Base-by-base conservation (phyloP, 2,113 vertebrate species). In the Coryphaenoides rupestris region DNA sequence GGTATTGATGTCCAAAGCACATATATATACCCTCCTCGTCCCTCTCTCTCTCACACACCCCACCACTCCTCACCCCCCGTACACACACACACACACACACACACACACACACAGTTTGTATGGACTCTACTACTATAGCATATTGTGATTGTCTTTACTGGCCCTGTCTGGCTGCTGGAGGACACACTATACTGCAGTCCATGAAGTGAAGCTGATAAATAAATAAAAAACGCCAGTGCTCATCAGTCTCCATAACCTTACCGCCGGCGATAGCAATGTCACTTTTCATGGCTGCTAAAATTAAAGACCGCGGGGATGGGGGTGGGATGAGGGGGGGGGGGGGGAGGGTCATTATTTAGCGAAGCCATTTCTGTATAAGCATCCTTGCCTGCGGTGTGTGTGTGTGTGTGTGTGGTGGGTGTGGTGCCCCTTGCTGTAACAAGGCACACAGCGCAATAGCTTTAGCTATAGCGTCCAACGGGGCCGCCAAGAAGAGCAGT, bases 231-330 rank as follows among this genome's bases (percentile, higher is more conserved):
- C 47, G 55, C 58, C 55, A n/a, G n/a, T n/a, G n/a, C 57, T 72
- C 66, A 76, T 78, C 63, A 24, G 61, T 81, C 73, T 78, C 65
- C 56, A 65, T 75, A 70, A 53, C 61, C 76, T 81, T 60, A 63
- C 46, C 0, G 19, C 55, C 2, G 55, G 47, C 69, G 33, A 68
- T 73, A 75, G 68, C 61, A 75, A 71, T 76, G 71, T 69, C 76
- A 71, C 58, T 70, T 80, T 72, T 78, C 62, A 66, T 70, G 60
- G 60, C 73, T 63, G 69, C 63, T 73, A 65, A 66, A 73, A 76
- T 75, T 62, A 72, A 70, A 67, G 69, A 74, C 58, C 5, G 26
- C 45, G 62, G 77, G 62, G 68, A 69, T 49, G 57, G 49, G 68
- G 62, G 52, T 33, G 53, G 28, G 7, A 62, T 75, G 62, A 66